Conservation (phyloP, 2,888 invertebrate genomes). For the Zygogramma bicolorata region DNA sequence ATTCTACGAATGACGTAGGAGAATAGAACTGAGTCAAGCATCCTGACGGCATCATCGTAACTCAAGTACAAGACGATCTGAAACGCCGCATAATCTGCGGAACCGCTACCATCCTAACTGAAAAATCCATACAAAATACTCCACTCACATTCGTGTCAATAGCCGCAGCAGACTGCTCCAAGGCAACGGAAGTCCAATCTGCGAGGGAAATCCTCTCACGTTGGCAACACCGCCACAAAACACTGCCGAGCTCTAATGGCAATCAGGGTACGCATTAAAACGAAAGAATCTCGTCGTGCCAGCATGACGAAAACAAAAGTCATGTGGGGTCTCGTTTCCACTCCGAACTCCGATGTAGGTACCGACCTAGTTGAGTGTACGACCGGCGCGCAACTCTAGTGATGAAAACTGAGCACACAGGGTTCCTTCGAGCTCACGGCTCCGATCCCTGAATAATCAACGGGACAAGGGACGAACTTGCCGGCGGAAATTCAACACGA, state of each 20-base stretch:
- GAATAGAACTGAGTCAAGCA: neutral
- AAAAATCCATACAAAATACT: neutral
- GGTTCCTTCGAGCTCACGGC: neutral
- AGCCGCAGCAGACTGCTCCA: neutral
- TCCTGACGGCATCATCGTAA: neutral
- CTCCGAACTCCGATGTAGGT: constrained; percentile 3
- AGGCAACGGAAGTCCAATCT: neutral
- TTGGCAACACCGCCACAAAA: constrained; percentile 1
- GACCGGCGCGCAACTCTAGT: constrained; percentile 3
- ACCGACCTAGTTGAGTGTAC: constrained; percentile 7
- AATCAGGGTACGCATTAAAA: constrained; percentile 6
- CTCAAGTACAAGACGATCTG: neutral
- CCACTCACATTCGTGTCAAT: constrained; percentile 1
- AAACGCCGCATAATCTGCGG: neutral
- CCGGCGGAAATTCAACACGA: constrained; percentile 6
- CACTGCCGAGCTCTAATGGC: neutral
- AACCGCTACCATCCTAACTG: neutral
- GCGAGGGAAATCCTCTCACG: neutral
- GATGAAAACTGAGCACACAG: constrained; percentile 6
- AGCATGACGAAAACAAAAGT: neutral
- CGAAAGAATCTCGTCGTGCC: neutral
- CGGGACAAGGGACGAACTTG: constrained; percentile 9
- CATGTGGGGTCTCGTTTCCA: constrained; percentile 1
- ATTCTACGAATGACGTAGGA: neutral
- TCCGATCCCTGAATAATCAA: constrained; percentile 10